A percentile compares a stretch with the other conserved stretches of the same genome.
These are phyloP conservation scores for Zoroaster sp. DNA, from an alignment of 53 echinoderm and acorn worm genomes.

Conservation along the genomic window DNA sequence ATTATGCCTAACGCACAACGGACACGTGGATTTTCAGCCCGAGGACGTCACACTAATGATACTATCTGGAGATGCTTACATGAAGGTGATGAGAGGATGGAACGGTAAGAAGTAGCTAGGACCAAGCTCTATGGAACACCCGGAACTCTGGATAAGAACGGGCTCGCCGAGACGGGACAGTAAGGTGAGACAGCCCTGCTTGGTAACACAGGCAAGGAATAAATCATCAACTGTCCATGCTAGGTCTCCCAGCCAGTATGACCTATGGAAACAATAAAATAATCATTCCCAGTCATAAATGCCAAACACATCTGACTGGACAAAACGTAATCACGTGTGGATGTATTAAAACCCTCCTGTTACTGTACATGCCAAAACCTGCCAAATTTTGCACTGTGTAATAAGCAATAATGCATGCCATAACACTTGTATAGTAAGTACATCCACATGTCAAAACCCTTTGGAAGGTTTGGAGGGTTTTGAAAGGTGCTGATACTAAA, in stretches of 20 bases:
- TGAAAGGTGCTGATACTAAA: too few species aligned
- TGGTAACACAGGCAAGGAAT: slow-evolving; percentile 88
- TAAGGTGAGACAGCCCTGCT: slow-evolving; percentile 72
- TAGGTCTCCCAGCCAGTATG: slow-evolving; percentile 88
- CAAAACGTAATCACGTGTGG: too few species aligned
- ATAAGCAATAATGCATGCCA: too few species aligned
- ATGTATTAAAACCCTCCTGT: too few species aligned
- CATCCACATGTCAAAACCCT: too few species aligned
- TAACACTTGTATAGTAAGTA: too few species aligned
- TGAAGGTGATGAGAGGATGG: slow-evolving; percentile 80
- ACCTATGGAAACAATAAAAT: slow-evolving; percentile 56
- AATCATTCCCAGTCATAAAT: background rate
- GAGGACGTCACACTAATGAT: background rate
- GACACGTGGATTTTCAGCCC: background rate
- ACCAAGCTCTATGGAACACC: slow-evolving; percentile 83
- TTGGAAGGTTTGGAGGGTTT: too few species aligned
- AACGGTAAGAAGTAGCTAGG: slow-evolving; percentile 78
- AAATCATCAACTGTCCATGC: slow-evolving; percentile 79
- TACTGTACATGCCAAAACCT: too few species aligned
- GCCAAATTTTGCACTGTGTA: too few species aligned
- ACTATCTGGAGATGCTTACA: slow-evolving; percentile 54
- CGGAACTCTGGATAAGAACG: slow-evolving; percentile 80
- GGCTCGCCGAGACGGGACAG: slow-evolving; percentile 86
- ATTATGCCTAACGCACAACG: too few species aligned
- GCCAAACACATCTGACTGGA: too few species aligned